Evolutionary conservation across 2,113 vertebrate genomes (phyloP), one percentile per base, ranked within the genome.

Genomic region (Pachycephala philippinensis): DNA sequence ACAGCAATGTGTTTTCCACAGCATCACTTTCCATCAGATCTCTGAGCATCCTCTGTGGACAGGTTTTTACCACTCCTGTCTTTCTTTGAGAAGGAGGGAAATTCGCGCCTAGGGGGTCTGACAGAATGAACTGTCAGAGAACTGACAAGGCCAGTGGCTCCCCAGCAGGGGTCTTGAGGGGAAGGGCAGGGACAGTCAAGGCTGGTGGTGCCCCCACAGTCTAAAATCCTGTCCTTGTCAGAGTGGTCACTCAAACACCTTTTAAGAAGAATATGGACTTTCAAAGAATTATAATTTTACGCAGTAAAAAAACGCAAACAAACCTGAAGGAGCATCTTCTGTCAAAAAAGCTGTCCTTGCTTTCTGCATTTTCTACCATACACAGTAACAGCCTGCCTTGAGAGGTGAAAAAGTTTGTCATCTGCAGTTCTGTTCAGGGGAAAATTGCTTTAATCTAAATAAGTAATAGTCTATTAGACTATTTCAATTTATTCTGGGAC

Each of bases 151-250:
- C 6, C 47, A 18, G 53, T 4, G 2, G 5, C 6, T 56, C 7
- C 23, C 30, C 26, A 31, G n/a, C 20, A 12, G 16, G 37, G 31
- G 7, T 20, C 19, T 24, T 7, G 6, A 30, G 20, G 14, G 19
- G 14, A 24, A 2, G 1, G 47, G 7, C 11, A 72, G 13, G 13
- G 24, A 18, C 10, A 44, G 4, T 18, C 20, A 31, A 11, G 30
- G 24, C 4, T 59, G 35, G 13, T 45, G 24, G 19, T 39, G 14
- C 3, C 7, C 2, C 1, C 6, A 10, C 12, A 7, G 20, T 37
- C 12, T 50, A 42, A 65, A 57, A 5, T 18, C 6, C 15, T 42
- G 11, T 52, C 37, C 27, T 53, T 65, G 37, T 37, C 35, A 35
- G 30, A 19, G 23, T 11, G 18, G 30, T 42, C 10, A 11, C 33